Evolutionary conservation across 2,888 invertebrate species (phyloP), one percentile per base, ranked within the genome.

Genomic region (Ennomos quercinarius): DNA sequence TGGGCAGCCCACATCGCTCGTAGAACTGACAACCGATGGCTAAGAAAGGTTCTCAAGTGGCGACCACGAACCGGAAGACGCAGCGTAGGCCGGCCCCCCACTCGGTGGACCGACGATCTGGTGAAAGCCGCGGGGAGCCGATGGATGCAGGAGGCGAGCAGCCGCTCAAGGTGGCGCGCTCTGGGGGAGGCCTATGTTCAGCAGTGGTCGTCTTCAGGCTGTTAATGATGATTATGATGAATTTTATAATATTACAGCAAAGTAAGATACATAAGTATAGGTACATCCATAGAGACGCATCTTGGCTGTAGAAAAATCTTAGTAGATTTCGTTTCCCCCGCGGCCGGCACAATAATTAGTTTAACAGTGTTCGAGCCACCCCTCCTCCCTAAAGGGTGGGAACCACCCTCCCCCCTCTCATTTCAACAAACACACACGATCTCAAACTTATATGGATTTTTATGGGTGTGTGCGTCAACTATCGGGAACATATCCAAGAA

Each of bases 291-390:
- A 73, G 64, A 63, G 64, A 70, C 67, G 74, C 66, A 69, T 71
- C 68, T 63, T 63, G 67, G 70, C 68, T 67, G 82, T 78, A 82
- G 83, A 83, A 83, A 83, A 83, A 83, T 83, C 83, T 81, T 82
- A 77, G 60, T 61, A 47, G 55, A 55, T 51, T 61, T 46, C 69
- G 67, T 66, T 69, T 66, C 73, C 79, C 76, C 75, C 72, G 68
- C 67, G 72, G 70, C 68, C 72, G 70, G 73, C 78, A 79, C 83
- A 83, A 83, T 83, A 83, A 83, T 83, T 83, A 83, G 83, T 83
- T 83, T 83, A 83, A 83, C 83, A 87, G 87, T 86, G 83, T 85
- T 83, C 83, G 78, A 76, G 76, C 78, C 54, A 41, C 58, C 58
- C 64, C 54, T 63, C 62, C 67, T 56, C 64, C 72, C 66, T 49